Percentiles rank a stretch among this genome's conserved stretches.
phyloP scores from a whole-genome alignment of 2,113 vertebrate genomes.

The Calidris pygmaea region DNA sequence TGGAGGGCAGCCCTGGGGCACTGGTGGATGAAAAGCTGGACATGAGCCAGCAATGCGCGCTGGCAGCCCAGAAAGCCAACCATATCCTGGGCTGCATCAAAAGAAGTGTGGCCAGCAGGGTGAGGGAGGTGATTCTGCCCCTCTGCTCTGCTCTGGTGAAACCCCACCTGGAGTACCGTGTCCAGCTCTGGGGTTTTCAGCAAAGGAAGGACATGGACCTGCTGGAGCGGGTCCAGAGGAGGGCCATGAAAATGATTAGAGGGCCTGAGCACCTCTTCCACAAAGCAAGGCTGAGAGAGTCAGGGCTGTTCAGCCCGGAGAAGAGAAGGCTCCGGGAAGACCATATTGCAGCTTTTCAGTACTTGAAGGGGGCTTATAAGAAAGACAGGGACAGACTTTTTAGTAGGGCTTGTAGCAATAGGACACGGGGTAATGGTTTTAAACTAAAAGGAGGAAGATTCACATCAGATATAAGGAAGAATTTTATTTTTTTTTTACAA shows the following conservation, averaged over 20 bases:
- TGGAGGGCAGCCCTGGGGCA: not conserved
- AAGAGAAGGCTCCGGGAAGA: not conserved
- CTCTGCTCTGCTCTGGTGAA: rapidly evolving
- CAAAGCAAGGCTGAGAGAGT: not conserved
- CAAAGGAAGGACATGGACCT: not conserved
- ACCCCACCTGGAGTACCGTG: rapidly evolving
- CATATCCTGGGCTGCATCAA: rapidly evolving
- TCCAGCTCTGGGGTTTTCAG: not conserved
- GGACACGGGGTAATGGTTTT: not conserved
- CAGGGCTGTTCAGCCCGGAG: not conserved
- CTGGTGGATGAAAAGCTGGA: not conserved
- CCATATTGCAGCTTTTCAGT: rapidly evolving
- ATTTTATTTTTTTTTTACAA: not conserved
- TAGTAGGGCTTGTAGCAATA: rapidly evolving
- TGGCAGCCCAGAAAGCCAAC: not conserved
- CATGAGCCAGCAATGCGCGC: rapidly evolving
- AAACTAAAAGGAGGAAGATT: not conserved
- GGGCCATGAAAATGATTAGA: not conserved
- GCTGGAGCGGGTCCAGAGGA: not conserved
- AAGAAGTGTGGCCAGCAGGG: rapidly evolving
- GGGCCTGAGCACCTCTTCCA: not conserved
- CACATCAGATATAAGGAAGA: not conserved
- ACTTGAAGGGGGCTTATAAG: not conserved
- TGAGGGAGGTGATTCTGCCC: rapidly evolving
- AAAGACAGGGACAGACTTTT: not conserved